Evolutionary conservation across 1,140 invertebrate genomes (phyloP), one percentile per base, ranked within the genome.

Genomic region (Arctopsyche grandis): DNA sequence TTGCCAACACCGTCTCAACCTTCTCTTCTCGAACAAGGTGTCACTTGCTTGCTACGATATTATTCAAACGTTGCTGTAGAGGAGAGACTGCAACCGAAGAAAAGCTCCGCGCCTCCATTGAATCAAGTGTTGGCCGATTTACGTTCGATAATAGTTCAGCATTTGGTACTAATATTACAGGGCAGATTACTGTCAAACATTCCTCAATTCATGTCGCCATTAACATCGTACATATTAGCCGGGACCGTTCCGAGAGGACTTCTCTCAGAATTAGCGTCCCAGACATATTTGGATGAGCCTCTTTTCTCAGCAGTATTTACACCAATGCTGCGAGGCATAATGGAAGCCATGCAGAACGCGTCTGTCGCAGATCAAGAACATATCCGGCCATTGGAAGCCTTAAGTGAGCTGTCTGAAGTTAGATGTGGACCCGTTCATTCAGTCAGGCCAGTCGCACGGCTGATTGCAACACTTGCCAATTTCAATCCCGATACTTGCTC

Each of bases 401-500:
- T 89, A 69, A 86, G 86, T 9, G 81, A 82, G 58, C 38, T 82
- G 10, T 56, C 81, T 79, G 87, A 88, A 79, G 69, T 88, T 79
- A 84, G 87, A 19, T 86, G 85, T 5, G 86, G 86, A 5, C 84
- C 85, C 38, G 81, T 84, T 1, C 86, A 85, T 70, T 81, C 84
- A 10, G 83, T 89, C 0, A 88, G 95, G 16, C 96, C 96, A 0
- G 91, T 97, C 63, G 96, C 95, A 83, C 91, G 91, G 83, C 86
- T 97, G 58, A 91, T 98, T 52, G 91, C 92, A 26, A 89, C 91
- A 73, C 91, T 96, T 85, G 84, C 87, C 0, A 93, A 96, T 83
- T 97, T 97, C 86, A 88, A 93, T 58, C 94, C 94, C 0, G 91
- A 91, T n/a, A 85, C 91, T 9, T 89, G 92, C 80, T 93, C 94